Evolutionary conservation across 2,888 invertebrate species (phyloP), one percentile per base, ranked within the genome.

Genomic region (Crocallis elinguaria): DNA sequence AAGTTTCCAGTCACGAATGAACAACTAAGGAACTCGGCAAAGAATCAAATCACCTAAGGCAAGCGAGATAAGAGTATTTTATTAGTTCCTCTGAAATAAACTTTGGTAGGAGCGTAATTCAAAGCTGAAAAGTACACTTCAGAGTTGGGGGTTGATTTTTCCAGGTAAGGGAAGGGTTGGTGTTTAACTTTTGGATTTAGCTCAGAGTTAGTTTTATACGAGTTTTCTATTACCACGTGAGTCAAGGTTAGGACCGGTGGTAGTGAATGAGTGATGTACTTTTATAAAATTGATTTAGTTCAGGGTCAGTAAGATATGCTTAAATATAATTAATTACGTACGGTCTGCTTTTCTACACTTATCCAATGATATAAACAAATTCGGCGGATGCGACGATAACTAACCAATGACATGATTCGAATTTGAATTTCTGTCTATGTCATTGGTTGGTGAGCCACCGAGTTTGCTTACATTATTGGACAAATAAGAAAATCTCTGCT

Each of bases 1-100:
- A 56, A 55, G 44, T 60, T 52, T 44, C 11, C 13, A 53, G 51
- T 55, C 51, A 48, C 57, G 57, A 51, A 39, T 57, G 54, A 57
- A 57, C 60, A 51, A 57, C 44, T 41, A 25, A 42, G 42, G 44
- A 54, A 44, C 49, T 60, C 38, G 25, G 32, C 44, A 35, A 51
- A 64, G 62, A 64, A 62, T 62, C 62, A 55, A 62, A 62, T 64
- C 58, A 62, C 54, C 57, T 50, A 44, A 52, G 44, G 52, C 60
- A 49, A 48, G 52, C 48, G 25, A 60, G 60, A 62, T 58, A 62
- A 52, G 52, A 25, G 62, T 62, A 55, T 58, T 64, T 64, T 60
- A 62, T 56, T 57, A 56, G 49, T 39, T 37, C 32, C 44, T 60
- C 50, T 53, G 50, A 60, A 50, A 60, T 48, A 56, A 56, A 56